Percentiles rank a stretch among this genome's conserved stretches.
These are phyloP conservation scores for Tetraneura akinire DNA, from an alignment of 1,140 invertebrate genomes.

Conservation along the genomic window DNA sequence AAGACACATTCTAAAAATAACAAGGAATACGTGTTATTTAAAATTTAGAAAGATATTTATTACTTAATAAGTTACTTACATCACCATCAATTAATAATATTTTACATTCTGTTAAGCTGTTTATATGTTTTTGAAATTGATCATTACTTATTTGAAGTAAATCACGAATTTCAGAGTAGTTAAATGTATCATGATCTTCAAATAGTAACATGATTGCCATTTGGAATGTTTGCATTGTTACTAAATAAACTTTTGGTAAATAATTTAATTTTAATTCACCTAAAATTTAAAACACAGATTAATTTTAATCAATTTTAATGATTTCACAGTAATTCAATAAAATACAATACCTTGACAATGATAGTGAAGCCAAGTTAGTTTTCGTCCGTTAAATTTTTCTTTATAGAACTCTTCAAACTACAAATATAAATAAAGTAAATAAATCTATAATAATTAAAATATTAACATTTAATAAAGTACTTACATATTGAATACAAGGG, in stretches of 20 bases:
- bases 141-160: constrained; percentile 77
- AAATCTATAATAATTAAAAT: not conserved
- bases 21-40: not conserved
- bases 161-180: constrained; percentile 72
- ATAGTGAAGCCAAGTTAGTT: constrained; percentile 96
- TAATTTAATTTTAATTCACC: constrained; percentile 76
- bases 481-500: constrained; percentile 79
- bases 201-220: constrained; percentile 91
- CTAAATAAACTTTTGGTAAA: constrained; percentile 79
- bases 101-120: constrained; percentile 82
- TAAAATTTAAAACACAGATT: constrained; percentile 56
- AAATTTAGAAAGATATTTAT: not conserved
- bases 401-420: constrained; percentile 95
- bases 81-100: constrained; percentile 44
- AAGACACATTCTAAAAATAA: constrained; percentile 23
- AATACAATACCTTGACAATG: constrained; percentile 74
- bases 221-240: constrained; percentile 93
- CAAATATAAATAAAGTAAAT: not conserved
- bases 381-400: constrained; percentile 88
- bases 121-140: constrained; percentile 79
- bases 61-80: constrained; percentile 20
- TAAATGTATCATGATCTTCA: constrained; percentile 73
- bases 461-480: constrained; percentile 53
- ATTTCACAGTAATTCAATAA: not conserved
- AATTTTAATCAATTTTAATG: not conserved